Evolutionary conservation across 2,797 vertebrate species (phyloP).

Genomic region (Chaetodon trifasciatus): DNA sequence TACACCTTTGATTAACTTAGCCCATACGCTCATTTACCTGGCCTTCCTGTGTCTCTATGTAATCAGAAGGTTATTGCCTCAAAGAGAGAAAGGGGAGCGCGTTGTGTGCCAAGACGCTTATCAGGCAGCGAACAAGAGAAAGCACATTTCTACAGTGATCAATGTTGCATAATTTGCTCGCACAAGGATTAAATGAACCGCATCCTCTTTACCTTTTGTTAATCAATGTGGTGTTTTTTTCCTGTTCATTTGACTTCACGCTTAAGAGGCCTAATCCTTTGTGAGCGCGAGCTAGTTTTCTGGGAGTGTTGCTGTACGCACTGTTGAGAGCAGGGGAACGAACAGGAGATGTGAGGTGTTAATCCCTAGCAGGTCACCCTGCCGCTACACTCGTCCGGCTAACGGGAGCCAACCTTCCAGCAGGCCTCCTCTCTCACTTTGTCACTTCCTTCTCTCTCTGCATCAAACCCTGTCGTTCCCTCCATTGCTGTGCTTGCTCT

Average conservation of each 20-base stretch:
- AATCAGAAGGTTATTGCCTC: conserved; percentile 59
- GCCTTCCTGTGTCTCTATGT: conserved; percentile 44
- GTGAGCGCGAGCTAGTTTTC: conserved; percentile 41
- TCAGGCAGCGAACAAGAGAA: conserved; percentile 68
- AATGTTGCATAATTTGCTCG: conserved; percentile 75
- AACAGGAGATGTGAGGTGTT: conserved; percentile 47
- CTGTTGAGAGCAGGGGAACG: conserved; percentile 37
- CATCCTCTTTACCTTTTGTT: conserved; percentile 76
- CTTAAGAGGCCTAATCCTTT: conserved; percentile 47
- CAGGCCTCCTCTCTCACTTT: conserved; percentile 8
- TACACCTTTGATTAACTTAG: conserved; percentile 74
- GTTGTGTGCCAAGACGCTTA: conserved; percentile 73
- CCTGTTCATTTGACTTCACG: conserved; percentile 63
- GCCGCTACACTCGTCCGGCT: conserved; percentile 22
- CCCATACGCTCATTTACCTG: conserved; percentile 57
- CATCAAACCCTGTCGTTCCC: neutral
- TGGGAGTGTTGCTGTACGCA: conserved; percentile 12
- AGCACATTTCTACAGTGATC: conserved; percentile 72
- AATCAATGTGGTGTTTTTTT: conserved; percentile 67
- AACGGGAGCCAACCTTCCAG: conserved; percentile 38
- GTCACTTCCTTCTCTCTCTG: conserved; percentile 21
- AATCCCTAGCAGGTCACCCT: conserved; percentile 49
- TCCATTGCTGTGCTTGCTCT: neutral
- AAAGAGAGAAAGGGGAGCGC: conserved; percentile 52
- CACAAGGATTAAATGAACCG: conserved; percentile 65